These are phyloP conservation scores for Syrrhaptes paradoxus DNA, from an alignment of 2,113 vertebrate species.

Conservation along the genomic window DNA sequence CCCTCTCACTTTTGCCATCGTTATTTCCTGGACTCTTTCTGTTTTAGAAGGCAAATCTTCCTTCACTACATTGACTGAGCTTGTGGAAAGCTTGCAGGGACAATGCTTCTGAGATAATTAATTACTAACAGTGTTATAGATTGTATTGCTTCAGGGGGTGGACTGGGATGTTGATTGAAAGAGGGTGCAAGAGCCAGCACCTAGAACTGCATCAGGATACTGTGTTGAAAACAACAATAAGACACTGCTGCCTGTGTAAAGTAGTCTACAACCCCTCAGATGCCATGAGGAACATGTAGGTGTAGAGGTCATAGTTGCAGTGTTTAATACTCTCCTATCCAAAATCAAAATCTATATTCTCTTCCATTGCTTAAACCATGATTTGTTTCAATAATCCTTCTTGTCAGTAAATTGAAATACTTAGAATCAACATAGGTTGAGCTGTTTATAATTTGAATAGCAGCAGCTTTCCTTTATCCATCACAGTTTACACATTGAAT, in stretches of 20 bases:
- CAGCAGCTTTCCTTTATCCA: not conserved
- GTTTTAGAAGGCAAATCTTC: not conserved
- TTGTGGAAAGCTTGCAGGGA: not conserved
- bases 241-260: not conserved
- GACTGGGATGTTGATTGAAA: not conserved
- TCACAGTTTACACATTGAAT: not conserved
- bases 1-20: fast-evolving
- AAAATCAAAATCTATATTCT: not conserved
- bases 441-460: not conserved
- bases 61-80: not conserved
- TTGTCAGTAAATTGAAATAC: not conserved
- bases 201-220: not conserved
- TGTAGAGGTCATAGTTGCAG: not conserved
- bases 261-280: not conserved
- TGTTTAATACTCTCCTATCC: not conserved
- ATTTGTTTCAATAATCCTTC: not conserved
- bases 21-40: not conserved
- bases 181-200: not conserved
- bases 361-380: not conserved
- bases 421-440: not conserved
- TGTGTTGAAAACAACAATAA: not conserved
- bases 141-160: not conserved
- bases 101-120: not conserved
- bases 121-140: not conserved
- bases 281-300: not conserved